Percentiles rank a stretch among this genome's conserved stretches.
Conservation (phyloP, 2,888 invertebrate genomes). For the Clunio marinus region DNA sequence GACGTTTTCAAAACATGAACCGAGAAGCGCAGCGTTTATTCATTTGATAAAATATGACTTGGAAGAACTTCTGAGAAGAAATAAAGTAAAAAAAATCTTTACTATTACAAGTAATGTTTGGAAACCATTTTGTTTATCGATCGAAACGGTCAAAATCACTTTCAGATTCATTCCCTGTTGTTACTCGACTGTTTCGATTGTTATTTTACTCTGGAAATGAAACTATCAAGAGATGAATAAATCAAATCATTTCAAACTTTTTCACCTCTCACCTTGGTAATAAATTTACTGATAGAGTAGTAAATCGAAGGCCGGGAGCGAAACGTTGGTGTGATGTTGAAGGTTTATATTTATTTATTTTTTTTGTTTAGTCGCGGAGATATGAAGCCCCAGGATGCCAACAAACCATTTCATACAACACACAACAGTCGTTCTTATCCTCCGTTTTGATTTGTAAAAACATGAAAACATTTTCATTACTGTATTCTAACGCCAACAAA, state of each 20-base stretch:
- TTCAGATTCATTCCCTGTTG: too few species aligned
- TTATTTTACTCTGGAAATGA: too few species aligned
- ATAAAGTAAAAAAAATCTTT: background rate
- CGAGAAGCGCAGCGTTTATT: background rate
- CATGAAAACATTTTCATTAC: background rate
- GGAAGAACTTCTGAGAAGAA: background rate
- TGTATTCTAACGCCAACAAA: too few species aligned
- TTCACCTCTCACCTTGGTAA: background rate
- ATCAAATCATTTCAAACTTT: constrained; percentile 17
- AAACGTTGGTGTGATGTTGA: background rate
- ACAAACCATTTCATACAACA: background rate
- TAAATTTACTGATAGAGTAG: constrained; percentile 31
- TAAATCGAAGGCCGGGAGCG: background rate
- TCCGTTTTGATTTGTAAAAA: too few species aligned
- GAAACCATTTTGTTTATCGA: too few species aligned
- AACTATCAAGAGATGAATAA: constrained; percentile 31
- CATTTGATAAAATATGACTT: constrained; percentile 18
- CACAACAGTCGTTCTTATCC: too few species aligned
- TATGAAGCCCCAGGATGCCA: background rate
- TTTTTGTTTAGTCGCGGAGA: background rate
- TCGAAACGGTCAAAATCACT: too few species aligned
- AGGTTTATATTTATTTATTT: background rate
- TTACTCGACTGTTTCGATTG: background rate
- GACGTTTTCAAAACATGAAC: background rate
- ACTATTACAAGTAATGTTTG: too few species aligned